Base-by-base conservation (phyloP, 2,797 vertebrate species). In the Monodelphis domestica region DNA sequence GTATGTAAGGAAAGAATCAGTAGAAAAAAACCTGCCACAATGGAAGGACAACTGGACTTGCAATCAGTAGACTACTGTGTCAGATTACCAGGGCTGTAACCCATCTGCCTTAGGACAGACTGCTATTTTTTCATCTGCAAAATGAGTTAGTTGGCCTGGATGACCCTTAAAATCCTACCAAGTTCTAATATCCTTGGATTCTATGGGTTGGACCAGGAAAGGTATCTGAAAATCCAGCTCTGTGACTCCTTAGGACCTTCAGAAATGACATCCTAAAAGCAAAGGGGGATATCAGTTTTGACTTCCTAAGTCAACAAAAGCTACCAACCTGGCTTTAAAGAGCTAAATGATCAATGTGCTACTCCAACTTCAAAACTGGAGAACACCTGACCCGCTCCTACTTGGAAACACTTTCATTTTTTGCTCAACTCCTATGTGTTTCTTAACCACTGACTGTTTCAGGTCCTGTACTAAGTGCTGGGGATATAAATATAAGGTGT, bases 51-150 rank as follows among this genome's bases (percentile, higher is more conserved):
- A 38, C 63, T 38, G 15, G 63, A 53, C n/a, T 70, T 70, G n/a
- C n/a, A n/a, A n/a, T 70, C n/a, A 70, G 17, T 3, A 70, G n/a
- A 70, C n/a, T 21, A 38, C 29, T 53, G 54, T 50, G 54, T 53
- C 94, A 94, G 91, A 87, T 95, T 91, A 91, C 52, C 56, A 94
- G 91, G 55, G 89, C 29, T 92, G 52, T 63, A 33, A 63, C 33
- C 33, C 33, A 70, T 38, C 15, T 3, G 21, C 38, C 38, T 78
- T 45, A 78, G 14, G n/a, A 70, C 1, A 38, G 90, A 5, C 53
- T 59, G 53, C 56, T 90, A 87, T 88, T 88, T 94, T 89, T 70
- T 91, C 90, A 88, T 17, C 10, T 53, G 53, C 50, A 53, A 54
- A 53, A 90, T 33, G 45, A 92, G 1, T 4, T 21, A 54, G 26